Evolutionary conservation across 1,140 invertebrate species (phyloP).

Genomic region (Leptinotarsa defecta): DNA sequence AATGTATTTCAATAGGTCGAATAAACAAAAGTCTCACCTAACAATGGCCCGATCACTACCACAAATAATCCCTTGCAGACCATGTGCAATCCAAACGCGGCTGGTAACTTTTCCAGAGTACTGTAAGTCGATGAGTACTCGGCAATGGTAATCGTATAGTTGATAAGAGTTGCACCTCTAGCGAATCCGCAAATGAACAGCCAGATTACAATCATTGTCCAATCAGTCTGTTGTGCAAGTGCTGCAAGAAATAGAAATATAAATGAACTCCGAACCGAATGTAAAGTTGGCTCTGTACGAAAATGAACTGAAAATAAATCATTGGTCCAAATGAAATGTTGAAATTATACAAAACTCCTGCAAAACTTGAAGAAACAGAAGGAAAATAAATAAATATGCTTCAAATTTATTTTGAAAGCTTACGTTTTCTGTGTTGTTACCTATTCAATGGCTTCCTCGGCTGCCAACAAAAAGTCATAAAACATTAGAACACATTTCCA

Average conservation of each 20-base stretch:
- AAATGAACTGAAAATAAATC: constrained; percentile 38
- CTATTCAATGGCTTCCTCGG: constrained; percentile 53
- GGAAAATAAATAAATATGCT: constrained; percentile 42
- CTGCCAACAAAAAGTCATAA: constrained; percentile 57
- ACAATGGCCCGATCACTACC: constrained; percentile 68
- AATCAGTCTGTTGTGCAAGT: constrained; percentile 69
- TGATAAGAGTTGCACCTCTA: constrained; percentile 72
- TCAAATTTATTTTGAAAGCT: constrained; percentile 50
- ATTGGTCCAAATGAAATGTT: constrained; percentile 23
- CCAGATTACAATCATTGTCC: constrained; percentile 67
- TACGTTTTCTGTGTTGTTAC: constrained; percentile 54
- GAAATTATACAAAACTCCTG: constrained; percentile 30
- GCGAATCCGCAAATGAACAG: constrained; percentile 73
- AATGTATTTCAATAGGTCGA: no score
- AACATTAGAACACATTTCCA: constrained; percentile 42
- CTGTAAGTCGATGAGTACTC: constrained; percentile 64
- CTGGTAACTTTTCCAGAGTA: constrained; percentile 72
- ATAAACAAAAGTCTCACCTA: constrained; percentile 61
- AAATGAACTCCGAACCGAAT: constrained; percentile 28
- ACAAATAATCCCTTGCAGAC: constrained; percentile 76
- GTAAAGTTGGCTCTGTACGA: constrained; percentile 38
- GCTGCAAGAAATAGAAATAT: constrained; percentile 60
- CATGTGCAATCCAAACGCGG: constrained; percentile 76
- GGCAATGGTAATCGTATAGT: constrained; percentile 74
- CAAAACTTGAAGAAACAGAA: constrained; percentile 32